These are phyloP conservation scores for human DNA, from an alignment of 2,113 vertebrate species.

Conservation along the genomic window DNA sequence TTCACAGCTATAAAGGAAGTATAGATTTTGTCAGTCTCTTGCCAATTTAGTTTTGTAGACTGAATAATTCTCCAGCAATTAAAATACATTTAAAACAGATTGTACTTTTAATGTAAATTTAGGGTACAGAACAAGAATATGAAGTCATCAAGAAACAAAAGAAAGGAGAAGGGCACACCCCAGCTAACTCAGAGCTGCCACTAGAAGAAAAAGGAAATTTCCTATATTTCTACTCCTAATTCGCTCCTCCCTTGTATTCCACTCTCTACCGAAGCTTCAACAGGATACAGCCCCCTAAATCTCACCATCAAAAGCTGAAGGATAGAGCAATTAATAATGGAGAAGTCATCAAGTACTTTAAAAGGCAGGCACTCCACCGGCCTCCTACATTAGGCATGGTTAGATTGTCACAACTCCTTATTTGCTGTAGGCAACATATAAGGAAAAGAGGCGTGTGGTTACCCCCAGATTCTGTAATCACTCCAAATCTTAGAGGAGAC, in stretches of 20 bases:
- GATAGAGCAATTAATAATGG: background rate
- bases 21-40: background rate
- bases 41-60: background rate
- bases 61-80: background rate
- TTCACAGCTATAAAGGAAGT: background rate
- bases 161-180: background rate
- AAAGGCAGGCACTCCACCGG: background rate
- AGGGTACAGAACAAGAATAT: background rate
- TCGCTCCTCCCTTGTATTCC: background rate
- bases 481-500: background rate
- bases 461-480: background rate
- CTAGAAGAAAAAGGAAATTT: background rate
- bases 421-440: fast-evolving
- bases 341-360: background rate
- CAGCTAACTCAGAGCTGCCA: background rate
- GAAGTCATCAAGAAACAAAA: background rate
- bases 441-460: background rate
- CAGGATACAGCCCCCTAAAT: background rate
- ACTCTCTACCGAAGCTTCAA: background rate
- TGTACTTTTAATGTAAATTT: background rate
- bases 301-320: background rate
- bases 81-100: background rate
- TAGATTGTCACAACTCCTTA: too few relatives aligned
- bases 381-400: background rate
- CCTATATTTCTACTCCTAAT: background rate